A percentile compares a stretch with the other conserved stretches of the same genome.
Evolutionary conservation across 2,113 vertebrate genomes (phyloP).

Genomic region (Phodopus roborovskii): DNA sequence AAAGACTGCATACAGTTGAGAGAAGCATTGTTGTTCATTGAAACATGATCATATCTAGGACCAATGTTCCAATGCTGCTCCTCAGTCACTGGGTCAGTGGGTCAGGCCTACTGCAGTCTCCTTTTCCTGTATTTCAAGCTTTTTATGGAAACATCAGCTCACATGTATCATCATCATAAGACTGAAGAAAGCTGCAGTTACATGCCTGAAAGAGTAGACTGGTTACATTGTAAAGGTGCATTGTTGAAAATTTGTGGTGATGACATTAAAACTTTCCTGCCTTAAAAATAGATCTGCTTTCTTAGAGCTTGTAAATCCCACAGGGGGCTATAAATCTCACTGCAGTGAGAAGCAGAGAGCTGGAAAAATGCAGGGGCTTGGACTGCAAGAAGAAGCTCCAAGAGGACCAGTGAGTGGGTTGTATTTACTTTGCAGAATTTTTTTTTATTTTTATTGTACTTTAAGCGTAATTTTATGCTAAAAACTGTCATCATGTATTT

Average conservation of each 20-base stretch:
- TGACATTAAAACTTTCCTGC: neutral
- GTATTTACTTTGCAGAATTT: conserved; percentile 50
- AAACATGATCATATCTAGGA: neutral
- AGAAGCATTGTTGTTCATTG: neutral
- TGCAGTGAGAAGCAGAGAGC: neutral
- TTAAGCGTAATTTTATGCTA: neutral
- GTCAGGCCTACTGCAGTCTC: neutral
- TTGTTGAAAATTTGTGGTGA: neutral
- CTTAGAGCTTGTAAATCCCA: conserved; percentile 17
- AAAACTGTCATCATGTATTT: neutral
- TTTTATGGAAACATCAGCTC: accelerated
- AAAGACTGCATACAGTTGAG: neutral
- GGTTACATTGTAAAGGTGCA: neutral
- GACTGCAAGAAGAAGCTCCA: neutral
- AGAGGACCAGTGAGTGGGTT: neutral
- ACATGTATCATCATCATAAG: neutral
- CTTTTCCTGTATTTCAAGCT: neutral
- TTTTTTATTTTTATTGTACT: conserved; percentile 45
- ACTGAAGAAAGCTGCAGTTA: neutral
- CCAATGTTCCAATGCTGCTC: neutral
- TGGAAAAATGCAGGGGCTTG: neutral
- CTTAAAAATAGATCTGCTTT: conserved; percentile 55
- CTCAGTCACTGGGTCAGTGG: neutral
- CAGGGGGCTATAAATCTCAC: neutral
- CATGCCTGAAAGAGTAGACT: neutral